Base-by-base conservation (phyloP, 2,113 vertebrate genomes). In the Galemys pyrenaicus region DNA sequence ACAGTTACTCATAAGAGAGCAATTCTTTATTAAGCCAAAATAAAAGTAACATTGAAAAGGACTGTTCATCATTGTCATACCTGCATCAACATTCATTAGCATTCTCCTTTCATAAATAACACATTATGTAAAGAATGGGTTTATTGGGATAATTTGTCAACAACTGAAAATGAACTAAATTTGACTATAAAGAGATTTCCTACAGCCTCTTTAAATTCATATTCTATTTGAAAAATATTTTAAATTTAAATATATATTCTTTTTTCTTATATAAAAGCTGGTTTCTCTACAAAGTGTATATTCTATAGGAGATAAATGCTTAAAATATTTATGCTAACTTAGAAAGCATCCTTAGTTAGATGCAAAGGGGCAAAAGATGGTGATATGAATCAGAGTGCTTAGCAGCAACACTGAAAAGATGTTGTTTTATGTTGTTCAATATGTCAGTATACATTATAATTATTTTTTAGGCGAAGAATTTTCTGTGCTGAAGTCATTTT, bases 381-480 rank as follows among this genome's bases (percentile, higher is more conserved):
- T 44, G 91, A 91, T 83, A 80, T 89, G 39, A 0, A 4, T 94
- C 87, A 90, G 46, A 54, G 71, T 13, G n/a, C 32, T 49, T 89
- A 90, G 95, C 95, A 94, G 65, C 5, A 88, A 91, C 1, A 32
- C 95, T 86, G 67, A 54, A 62, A 96, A 93, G 65, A 89, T 94
- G 56, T 92, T 97, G 92, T 96, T 96, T 96, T 87, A 28, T 88
- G 95, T 58, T 96, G 89, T 90, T 97, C 96, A 91, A 95, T 95
- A 95, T 94, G 94, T 92, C 49, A 85, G 54, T 90, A 71, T 58
- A 95, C 35, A 87, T 41, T 97, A 86, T 30, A 97, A 65, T 97
- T 95, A 89, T 98, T 97, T 94, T 97, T 75, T 84, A 98, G 97
- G 97, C 95, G 96, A 98, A 96, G 97, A 97, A 92, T 97, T 98